Evolutionary conservation across 2,113 vertebrate genomes (phyloP).

Genomic region (Istiophorus platypterus): DNA sequence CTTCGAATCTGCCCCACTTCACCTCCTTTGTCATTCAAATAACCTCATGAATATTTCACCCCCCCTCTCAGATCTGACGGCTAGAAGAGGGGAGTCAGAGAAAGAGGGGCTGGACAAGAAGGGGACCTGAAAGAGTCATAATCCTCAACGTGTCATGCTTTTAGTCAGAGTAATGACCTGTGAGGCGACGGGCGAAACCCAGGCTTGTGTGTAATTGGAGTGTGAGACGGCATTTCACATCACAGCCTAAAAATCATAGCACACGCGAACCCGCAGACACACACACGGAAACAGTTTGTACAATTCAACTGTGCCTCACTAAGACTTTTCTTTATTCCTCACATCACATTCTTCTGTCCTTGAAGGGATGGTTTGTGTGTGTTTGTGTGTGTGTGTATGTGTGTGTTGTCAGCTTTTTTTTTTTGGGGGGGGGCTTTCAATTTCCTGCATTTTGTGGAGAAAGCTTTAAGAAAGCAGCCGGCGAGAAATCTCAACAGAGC

Average conservation of each 20-base stretch:
- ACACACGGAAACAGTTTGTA: neutral
- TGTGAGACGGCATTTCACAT: slow-evolving; percentile 7
- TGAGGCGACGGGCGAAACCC: slow-evolving; percentile 6
- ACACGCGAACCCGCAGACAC: neutral
- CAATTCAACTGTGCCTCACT: neutral
- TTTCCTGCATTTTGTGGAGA: slow-evolving; percentile 16
- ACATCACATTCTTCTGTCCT: slow-evolving; percentile 31
- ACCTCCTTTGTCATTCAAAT: slow-evolving; percentile 81
- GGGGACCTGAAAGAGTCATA: slow-evolving; percentile 62
- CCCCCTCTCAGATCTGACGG: slow-evolving; percentile 40
- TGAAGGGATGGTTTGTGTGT: neutral
- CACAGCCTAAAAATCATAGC: slow-evolving; percentile 14
- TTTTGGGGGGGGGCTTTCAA: neutral
- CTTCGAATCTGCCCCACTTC: slow-evolving; percentile 62
- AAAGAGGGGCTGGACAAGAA: slow-evolving; percentile 77
- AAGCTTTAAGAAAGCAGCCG: slow-evolving; percentile 22
- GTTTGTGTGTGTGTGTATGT: too few relatives aligned
- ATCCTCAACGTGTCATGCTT: slow-evolving; percentile 35
- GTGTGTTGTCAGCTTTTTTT: neutral
- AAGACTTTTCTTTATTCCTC: slow-evolving; percentile 21
- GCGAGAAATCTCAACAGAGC: slow-evolving; percentile 23
- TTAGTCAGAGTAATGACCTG: slow-evolving; percentile 47
- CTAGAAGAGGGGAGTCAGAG: slow-evolving; percentile 7
- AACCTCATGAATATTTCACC: slow-evolving; percentile 83
- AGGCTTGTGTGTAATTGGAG: slow-evolving; percentile 27